Percentiles rank a stretch among this genome's conserved stretches.
Evolutionary conservation across 2,797 vertebrate species (phyloP).

Genomic region (Crax fasciolata): DNA sequence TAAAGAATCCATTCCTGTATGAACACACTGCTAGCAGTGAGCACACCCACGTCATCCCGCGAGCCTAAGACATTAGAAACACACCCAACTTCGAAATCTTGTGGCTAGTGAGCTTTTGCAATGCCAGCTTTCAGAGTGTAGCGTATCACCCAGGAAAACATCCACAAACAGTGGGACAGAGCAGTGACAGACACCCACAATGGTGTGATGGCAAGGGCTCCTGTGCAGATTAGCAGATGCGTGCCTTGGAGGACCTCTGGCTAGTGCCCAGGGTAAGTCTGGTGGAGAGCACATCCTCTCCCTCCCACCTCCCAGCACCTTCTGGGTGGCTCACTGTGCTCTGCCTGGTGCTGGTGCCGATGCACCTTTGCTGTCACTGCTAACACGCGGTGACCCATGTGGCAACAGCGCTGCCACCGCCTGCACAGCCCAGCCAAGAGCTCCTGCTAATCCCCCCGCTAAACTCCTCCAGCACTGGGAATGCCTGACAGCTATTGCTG

Average conservation of each 20-base stretch:
- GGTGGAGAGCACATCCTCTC: background rate
- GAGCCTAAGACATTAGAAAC: background rate
- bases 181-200: background rate
- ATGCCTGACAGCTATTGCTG: background rate
- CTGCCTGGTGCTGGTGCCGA: background rate
- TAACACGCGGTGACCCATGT: too few relatives aligned
- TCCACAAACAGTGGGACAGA: background rate
- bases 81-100: conserved; percentile 13
- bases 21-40: background rate
- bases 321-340: background rate
- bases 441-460: background rate
- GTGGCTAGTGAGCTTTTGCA: background rate
- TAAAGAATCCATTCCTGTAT: background rate
- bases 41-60: conserved; percentile 36
- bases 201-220: too few relatives aligned
- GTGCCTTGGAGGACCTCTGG: conserved; percentile 10
- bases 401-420: background rate
- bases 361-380: background rate
- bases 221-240: background rate
- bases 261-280: background rate
- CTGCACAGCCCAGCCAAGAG: background rate
- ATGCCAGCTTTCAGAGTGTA: background rate
- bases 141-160: background rate
- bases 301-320: background rate
- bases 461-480: background rate